Evolutionary conservation across 2,797 vertebrate species (phyloP).

Genomic region (Rhinella marina): DNA sequence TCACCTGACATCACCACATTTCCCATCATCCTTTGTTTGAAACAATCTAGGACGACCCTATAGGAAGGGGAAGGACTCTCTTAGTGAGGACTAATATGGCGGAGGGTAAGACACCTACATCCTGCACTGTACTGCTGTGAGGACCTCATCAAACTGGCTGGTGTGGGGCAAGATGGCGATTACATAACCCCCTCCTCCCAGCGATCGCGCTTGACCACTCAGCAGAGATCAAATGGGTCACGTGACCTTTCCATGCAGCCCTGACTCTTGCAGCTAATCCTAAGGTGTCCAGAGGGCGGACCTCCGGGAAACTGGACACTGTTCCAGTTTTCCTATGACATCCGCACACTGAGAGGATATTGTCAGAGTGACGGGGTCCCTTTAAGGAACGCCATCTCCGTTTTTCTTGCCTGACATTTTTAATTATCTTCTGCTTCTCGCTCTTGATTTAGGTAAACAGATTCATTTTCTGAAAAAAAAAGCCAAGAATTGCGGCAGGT

Average conservation of each 20-base stretch:
- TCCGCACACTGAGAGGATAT: background rate
- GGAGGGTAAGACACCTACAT: background rate
- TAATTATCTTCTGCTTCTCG: constrained; percentile 4
- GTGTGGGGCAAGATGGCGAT: too few relatives aligned
- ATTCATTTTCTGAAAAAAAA: constrained; percentile 35
- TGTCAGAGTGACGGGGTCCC: background rate
- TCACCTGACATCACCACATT: background rate
- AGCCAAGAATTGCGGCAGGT: background rate
- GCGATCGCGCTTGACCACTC: background rate
- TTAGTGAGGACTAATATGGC: background rate
- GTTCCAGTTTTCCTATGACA: background rate
- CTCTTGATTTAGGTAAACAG: background rate
- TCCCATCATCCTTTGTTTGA: background rate
- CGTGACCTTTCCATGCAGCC: background rate
- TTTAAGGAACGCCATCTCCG: background rate
- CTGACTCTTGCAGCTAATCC: background rate
- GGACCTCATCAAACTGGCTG: background rate
- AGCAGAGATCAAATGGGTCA: background rate
- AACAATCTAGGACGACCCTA: too few relatives aligned
- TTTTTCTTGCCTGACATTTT: background rate
- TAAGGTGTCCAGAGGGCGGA: background rate
- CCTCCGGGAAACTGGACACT: background rate
- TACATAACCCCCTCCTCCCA: background rate
- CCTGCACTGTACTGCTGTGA: too few relatives aligned
- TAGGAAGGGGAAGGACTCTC: too few relatives aligned